Evolutionary conservation across 2,797 vertebrate species (phyloP).

Genomic region (Tauraco hartlaubi): DNA sequence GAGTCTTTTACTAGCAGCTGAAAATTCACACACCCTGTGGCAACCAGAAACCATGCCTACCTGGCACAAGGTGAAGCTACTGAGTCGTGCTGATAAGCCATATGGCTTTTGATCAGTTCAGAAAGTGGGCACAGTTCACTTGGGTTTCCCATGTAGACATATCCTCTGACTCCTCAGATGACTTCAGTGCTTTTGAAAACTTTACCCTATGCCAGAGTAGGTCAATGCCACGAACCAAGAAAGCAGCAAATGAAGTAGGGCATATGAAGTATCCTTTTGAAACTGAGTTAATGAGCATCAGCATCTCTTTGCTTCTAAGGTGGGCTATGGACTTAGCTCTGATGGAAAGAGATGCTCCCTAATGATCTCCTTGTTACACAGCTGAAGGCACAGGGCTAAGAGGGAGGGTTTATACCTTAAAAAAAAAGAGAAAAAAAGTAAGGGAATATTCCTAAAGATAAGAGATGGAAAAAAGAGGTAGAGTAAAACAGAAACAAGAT

Average conservation of each 20-base stretch:
- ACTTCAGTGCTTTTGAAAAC: background rate
- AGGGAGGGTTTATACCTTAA: background rate
- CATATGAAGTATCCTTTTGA: background rate
- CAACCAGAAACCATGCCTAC: background rate
- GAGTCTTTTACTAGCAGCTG: background rate
- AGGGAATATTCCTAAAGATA: background rate
- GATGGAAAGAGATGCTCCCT: background rate
- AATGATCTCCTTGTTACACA: background rate
- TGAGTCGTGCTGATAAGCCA: background rate
- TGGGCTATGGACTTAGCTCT: background rate
- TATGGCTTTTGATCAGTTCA: background rate
- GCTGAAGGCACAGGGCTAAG: background rate
- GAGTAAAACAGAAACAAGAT: background rate
- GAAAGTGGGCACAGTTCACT: background rate
- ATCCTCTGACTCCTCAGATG: background rate
- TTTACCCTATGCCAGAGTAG: background rate
- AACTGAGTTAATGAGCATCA: background rate
- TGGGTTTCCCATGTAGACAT: background rate
- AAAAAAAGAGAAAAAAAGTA: background rate
- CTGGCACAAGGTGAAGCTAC: background rate
- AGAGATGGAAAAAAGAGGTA: background rate
- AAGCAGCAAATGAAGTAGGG: background rate
- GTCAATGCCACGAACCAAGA: background rate
- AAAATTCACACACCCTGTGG: background rate
- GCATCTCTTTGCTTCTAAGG: background rate